Evolutionary conservation across 2,797 vertebrate genomes (phyloP).

Genomic region (Xenops minutus): DNA sequence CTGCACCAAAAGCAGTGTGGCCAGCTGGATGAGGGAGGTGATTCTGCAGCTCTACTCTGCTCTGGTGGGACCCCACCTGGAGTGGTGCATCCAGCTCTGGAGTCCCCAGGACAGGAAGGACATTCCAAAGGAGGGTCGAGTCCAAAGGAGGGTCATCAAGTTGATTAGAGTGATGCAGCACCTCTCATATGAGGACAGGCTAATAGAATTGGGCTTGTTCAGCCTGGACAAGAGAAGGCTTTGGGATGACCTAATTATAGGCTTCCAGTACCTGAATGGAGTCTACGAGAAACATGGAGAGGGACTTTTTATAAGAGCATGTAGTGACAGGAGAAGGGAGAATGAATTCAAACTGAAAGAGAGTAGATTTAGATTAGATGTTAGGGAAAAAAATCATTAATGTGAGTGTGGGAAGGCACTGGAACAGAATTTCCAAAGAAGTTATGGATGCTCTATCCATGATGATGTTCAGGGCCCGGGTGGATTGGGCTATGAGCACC

Average conservation of each 20-base stretch:
- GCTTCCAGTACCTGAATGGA: neutral
- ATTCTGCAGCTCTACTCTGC: neutral
- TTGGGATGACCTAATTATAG: neutral
- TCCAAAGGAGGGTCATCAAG: rapidly evolving
- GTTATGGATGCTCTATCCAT: neutral
- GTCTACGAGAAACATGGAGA: neutral
- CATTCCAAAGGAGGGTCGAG: too few relatives aligned
- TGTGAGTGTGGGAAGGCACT: neutral
- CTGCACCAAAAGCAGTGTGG: neutral
- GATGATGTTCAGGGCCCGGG: neutral
- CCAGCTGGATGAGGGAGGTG: neutral
- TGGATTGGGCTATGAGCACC: neutral
- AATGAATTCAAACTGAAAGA: neutral
- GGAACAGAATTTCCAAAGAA: neutral
- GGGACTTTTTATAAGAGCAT: too few relatives aligned
- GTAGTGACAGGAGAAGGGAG: neutral
- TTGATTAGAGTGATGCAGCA: neutral
- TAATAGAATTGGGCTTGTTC: neutral
- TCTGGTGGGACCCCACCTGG: neutral
- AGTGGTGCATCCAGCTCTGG: neutral
- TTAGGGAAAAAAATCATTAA: neutral
- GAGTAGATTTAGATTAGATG: neutral
- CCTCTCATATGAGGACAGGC: neutral
- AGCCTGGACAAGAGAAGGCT: neutral
- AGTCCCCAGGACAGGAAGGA: neutral